Evolutionary conservation across 2,888 invertebrate species (phyloP).

Genomic region (Bedellia somnulentella): DNA sequence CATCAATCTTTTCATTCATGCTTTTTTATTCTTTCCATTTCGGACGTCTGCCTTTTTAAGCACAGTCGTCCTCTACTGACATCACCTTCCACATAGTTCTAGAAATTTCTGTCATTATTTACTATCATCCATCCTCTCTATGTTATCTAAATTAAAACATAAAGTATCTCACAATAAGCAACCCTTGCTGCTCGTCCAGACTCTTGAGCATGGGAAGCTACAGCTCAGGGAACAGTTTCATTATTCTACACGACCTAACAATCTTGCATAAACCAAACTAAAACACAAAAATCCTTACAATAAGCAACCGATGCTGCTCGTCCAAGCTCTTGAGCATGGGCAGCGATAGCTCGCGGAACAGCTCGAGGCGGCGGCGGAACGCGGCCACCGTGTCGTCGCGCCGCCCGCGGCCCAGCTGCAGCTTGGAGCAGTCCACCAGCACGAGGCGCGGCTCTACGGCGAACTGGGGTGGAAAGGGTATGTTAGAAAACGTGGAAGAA

Average conservation of each 20-base stretch:
- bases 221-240: constrained; percentile 84
- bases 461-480: no score
- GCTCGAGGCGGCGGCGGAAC: constrained; percentile 78
- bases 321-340: constrained; percentile 88
- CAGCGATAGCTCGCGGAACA: constrained; percentile 84
- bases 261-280: no score
- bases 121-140: no score
- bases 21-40: no score
- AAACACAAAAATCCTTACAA: constrained; percentile 62
- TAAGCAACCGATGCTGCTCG: constrained; percentile 77
- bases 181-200: constrained; percentile 78
- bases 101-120: no score
- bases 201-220: constrained; percentile 87
- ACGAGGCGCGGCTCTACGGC: constrained; percentile 77
- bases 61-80: no score
- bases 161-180: constrained; percentile 73
- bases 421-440: constrained; percentile 87
- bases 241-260: no score
- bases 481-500: no score
- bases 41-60: no score
- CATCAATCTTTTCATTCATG: no score
- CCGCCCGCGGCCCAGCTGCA: constrained; percentile 81
- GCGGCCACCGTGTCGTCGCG: constrained; percentile 87
- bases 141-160: no score
- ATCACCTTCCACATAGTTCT: no score